A percentile compares a stretch with the other conserved stretches of the same genome.
Evolutionary conservation across 2,113 vertebrate genomes (phyloP).

Genomic region (Scartelaos histophorus): DNA sequence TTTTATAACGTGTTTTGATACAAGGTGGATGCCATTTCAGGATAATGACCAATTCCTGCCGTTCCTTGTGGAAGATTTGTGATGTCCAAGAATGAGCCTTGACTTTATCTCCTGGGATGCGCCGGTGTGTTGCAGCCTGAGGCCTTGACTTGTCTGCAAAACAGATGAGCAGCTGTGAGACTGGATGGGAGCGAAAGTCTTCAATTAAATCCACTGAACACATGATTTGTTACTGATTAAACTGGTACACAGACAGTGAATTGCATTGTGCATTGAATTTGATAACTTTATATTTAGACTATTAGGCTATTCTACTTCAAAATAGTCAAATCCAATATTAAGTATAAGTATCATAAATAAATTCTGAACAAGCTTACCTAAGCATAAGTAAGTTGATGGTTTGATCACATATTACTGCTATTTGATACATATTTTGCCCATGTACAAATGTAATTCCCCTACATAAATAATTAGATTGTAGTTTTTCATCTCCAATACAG

Average conservation of each 20-base stretch:
- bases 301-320: too few species aligned
- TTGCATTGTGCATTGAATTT: not conserved
- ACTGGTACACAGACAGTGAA: not conserved
- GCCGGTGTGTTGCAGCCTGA: slow-evolving; percentile 10
- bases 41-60: slow-evolving; percentile 18
- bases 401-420: too few species aligned
- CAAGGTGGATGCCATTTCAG: slow-evolving; percentile 2
- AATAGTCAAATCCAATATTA: too few species aligned
- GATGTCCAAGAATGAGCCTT: slow-evolving; percentile 37
- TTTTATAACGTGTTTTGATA: slow-evolving; percentile 1
- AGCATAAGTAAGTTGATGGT: not conserved
- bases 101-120: slow-evolving; percentile 58
- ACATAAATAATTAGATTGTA: too few species aligned
- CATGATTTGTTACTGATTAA: too few species aligned
- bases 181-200: slow-evolving; percentile 28
- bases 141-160: slow-evolving; percentile 76
- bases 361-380: too few species aligned
- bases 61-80: slow-evolving; percentile 32
- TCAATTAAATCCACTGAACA: not conserved
- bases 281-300: too few species aligned
- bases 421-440: not conserved
- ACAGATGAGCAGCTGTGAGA: slow-evolving; percentile 69
- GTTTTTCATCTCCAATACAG: too few species aligned
- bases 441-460: not conserved
- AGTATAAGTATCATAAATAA: too few species aligned